Evolutionary conservation across 2,888 invertebrate species (phyloP).

Genomic region (Dioctria linearis): DNA sequence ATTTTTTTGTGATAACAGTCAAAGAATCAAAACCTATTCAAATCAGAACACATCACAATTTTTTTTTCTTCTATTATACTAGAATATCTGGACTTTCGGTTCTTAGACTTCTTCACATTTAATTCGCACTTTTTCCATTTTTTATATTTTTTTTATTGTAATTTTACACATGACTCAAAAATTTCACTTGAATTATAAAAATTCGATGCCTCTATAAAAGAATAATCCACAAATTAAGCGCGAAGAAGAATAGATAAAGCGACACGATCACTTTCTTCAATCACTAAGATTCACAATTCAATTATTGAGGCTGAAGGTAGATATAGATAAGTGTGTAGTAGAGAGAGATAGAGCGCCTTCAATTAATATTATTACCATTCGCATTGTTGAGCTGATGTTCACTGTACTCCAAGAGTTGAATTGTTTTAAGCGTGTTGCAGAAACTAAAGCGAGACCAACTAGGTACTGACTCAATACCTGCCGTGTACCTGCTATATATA

Average conservation of each 20-base stretch:
- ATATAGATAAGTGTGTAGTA: neutral
- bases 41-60: too few species aligned
- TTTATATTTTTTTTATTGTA: too few species aligned
- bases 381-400: constrained; percentile 71
- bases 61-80: too few species aligned
- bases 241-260: neutral
- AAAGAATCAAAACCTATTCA: too few species aligned
- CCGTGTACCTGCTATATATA: constrained; percentile 67
- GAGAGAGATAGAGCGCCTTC: constrained; percentile 8
- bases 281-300: too few species aligned
- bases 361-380: constrained; percentile 67
- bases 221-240: constrained; percentile 27
- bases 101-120: too few species aligned
- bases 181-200: constrained; percentile 24
- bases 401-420: constrained; percentile 54
- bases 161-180: neutral
- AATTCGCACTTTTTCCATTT: too few species aligned
- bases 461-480: constrained; percentile 70
- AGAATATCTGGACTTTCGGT: too few species aligned
- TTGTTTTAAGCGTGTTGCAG: constrained; percentile 23
- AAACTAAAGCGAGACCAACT: constrained; percentile 65
- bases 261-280: too few species aligned
- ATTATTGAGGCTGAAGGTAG: too few species aligned
- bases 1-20: too few species aligned
- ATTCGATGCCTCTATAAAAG: constrained; percentile 25